phyloP scores from a whole-genome alignment of 1,140 invertebrate species.

The Gryllus bimaculatus region DNA sequence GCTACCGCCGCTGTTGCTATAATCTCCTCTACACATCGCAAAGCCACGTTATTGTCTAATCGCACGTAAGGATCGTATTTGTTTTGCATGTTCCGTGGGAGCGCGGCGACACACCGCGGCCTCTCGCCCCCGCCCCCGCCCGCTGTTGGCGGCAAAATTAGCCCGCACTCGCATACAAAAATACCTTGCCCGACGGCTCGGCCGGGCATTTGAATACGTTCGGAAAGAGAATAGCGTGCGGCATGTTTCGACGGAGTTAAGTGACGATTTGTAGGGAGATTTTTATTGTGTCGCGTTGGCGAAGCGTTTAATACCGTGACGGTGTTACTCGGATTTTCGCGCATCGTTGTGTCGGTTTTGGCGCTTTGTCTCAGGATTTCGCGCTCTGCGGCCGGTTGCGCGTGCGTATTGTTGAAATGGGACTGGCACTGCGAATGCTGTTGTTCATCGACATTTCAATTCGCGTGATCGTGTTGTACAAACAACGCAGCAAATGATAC shows the following conservation, averaged over 20 bases:
- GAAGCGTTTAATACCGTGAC: not conserved
- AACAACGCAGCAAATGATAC: too few species aligned
- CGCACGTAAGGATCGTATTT: not conserved
- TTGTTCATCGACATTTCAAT: too few species aligned
- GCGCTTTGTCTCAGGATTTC: not conserved
- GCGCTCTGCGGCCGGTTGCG: not conserved
- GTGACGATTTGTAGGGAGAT: not conserved
- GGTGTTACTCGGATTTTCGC: not conserved
- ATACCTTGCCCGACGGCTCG: not conserved
- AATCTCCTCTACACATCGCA: conserved; percentile 3
- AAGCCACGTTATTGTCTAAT: conserved; percentile 4
- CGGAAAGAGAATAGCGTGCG: not conserved
- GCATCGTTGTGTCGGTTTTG: not conserved
- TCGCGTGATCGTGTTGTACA: too few species aligned
- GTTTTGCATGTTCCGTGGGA: not conserved
- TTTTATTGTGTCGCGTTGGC: not conserved
- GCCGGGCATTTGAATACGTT: not conserved
- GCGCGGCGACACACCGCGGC: not conserved
- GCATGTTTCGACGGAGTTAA: not conserved
- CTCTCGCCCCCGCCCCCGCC: too few species aligned
- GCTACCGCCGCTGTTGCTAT: not conserved
- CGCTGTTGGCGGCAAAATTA: not conserved
- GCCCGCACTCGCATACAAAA: not conserved
- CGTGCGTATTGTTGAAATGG: too few species aligned
- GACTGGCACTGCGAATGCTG: too few species aligned